These are phyloP conservation scores for Aplochiton taeniatus DNA, from an alignment of 2,797 vertebrate genomes.

Conservation along the genomic window DNA sequence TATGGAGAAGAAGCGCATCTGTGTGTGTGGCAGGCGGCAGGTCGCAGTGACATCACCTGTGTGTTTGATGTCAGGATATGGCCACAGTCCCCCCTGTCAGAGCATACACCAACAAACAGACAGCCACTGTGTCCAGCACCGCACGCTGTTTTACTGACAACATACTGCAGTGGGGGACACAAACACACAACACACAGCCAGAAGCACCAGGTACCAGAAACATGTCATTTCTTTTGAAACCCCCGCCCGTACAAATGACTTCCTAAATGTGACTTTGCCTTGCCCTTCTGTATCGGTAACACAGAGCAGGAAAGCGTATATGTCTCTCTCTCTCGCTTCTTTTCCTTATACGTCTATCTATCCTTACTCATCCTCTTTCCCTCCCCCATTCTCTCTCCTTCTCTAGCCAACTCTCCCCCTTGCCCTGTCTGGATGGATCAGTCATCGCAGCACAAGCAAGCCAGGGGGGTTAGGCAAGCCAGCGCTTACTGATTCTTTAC, in stretches of 20 bases:
- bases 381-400: slow-evolving; percentile 40
- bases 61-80: slow-evolving; percentile 48
- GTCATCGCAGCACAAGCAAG: slow-evolving; percentile 56
- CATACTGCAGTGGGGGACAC: too few species aligned
- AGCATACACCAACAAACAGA: slow-evolving; percentile 28
- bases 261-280: slow-evolving; percentile 13
- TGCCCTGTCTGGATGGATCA: slow-evolving; percentile 60
- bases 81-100: slow-evolving; percentile 21
- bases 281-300: slow-evolving; percentile 25
- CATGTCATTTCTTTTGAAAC: too few species aligned
- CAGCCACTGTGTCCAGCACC: too few species aligned
- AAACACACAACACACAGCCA: too few species aligned
- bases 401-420: slow-evolving; percentile 36
- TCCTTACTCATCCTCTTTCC: slow-evolving; percentile 31
- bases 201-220: too few species aligned
- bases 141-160: too few species aligned
- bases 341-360: slow-evolving; percentile 11
- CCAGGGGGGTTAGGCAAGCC: slow-evolving; percentile 47
- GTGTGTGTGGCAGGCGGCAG: slow-evolving; percentile 50
- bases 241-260: too few species aligned
- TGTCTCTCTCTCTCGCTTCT: slow-evolving; percentile 1
- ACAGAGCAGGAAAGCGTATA: too few species aligned
- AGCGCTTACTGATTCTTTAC: slow-evolving; percentile 54
- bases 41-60: slow-evolving; percentile 59
- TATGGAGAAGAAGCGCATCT: slow-evolving; percentile 32